Conservation (phyloP, 2,797 vertebrate genomes). For the Malurus splendens region DNA sequence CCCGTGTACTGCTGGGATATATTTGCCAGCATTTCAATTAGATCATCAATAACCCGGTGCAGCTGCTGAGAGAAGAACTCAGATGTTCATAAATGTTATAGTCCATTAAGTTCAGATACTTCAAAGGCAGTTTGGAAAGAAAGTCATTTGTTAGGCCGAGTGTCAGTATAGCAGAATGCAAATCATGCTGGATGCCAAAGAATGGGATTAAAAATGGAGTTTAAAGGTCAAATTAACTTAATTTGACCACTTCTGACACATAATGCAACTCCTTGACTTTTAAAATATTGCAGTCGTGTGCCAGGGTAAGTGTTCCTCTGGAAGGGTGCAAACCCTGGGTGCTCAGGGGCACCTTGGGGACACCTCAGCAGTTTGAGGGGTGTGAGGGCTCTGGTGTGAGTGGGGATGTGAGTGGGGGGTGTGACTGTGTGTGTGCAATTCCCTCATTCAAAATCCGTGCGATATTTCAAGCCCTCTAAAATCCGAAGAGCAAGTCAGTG, state of each 20-base stretch:
- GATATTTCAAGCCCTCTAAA: not conserved
- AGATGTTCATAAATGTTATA: constrained; percentile 80
- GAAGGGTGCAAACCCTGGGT: not conserved
- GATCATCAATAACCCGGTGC: constrained; percentile 89
- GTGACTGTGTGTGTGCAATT: not conserved
- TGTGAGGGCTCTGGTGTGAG: not conserved
- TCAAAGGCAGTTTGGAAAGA: constrained; percentile 69
- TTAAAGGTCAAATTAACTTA: constrained; percentile 61
- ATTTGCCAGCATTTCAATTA: constrained; percentile 87
- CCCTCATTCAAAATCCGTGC: not conserved
- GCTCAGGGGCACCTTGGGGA: not conserved
- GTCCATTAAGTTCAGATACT: constrained; percentile 72
- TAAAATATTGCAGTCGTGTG: not conserved
- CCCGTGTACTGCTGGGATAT: constrained; percentile 73
- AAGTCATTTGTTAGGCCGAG: constrained; percentile 66
- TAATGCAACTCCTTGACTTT: not conserved
- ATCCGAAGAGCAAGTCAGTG: not conserved
- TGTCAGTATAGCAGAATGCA: constrained; percentile 49
- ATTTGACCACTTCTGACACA: constrained; percentile 39
- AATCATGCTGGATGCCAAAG: constrained; percentile 51
- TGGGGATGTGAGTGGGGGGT: not conserved
- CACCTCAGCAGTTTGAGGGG: accelerated
- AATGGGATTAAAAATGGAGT: constrained; percentile 36
- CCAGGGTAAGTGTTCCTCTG: not conserved
- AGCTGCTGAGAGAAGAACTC: constrained; percentile 84